Conservation (phyloP, 1,140 invertebrate genomes). For the Drosophila simulans region DNA sequence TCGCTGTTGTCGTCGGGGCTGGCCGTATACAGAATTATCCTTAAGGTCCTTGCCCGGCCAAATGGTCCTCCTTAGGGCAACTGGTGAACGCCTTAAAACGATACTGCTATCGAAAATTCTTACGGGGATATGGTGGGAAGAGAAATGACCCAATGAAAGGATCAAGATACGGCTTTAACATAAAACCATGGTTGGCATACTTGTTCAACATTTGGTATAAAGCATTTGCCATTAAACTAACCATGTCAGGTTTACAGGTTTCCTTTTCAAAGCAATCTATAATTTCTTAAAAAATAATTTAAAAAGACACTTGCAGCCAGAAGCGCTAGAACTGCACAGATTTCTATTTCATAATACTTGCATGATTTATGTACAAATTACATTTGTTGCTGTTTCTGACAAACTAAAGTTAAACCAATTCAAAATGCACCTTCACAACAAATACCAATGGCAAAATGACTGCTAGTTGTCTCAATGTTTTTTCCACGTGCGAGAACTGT, state of each 20-base stretch:
- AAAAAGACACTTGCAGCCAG: no score
- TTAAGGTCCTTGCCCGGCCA: conserved; percentile 7
- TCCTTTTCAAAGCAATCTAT: no score
- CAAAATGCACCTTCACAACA: conserved; percentile 10
- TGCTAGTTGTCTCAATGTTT: conserved; percentile 1
- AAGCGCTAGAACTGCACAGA: no score
- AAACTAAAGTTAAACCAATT: conserved; percentile 5
- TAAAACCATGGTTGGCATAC: no score
- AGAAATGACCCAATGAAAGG: neutral
- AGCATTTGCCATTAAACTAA: no score
- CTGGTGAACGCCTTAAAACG: conserved; percentile 19
- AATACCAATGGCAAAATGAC: neutral
- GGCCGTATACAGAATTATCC: conserved; percentile 10
- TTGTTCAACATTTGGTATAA: no score
- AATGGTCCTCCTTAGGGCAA: conserved; percentile 4
- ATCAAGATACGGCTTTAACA: no score
- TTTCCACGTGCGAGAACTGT: conserved; percentile 1
- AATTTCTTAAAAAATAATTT: no score
- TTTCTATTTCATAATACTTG: neutral
- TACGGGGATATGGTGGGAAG: no score
- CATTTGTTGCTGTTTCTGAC: conserved; percentile 8
- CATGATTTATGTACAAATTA: conserved; percentile 6
- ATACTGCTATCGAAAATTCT: conserved; percentile 3
- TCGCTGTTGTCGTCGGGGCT: conserved; percentile 43
- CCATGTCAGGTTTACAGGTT: no score